Evolutionary conservation across 2,797 vertebrate species (phyloP), one percentile per base, ranked within the genome.

Genomic region (Gorsachius magnificus): DNA sequence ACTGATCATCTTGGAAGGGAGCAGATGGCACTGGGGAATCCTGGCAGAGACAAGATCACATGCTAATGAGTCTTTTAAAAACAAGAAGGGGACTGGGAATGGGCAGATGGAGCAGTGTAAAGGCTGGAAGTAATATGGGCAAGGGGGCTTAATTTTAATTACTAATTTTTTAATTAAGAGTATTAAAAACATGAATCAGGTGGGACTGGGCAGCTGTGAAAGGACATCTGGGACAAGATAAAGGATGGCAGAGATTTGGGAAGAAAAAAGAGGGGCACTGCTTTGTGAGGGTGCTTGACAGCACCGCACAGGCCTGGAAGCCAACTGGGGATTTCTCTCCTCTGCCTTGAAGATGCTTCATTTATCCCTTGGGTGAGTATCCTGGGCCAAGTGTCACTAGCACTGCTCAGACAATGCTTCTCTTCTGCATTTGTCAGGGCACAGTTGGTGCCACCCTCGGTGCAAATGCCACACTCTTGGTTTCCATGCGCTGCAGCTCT

Each of bases 81-180:
- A 69, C 54, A 76, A 84, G 87, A 80, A 71, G 33, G 51, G 66
- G 25, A 72, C 83, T 89, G 81, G 56, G 92, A 96, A 90, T 76
- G 66, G 95, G 88, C 95, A 96, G 95, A 97, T 96, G 95, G 95
- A 95, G 45, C 36, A 58, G 43, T 92, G 77, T 89, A 87, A 93
- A 94, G 51, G 25, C 70, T 95, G 51, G 29, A 58, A 94, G 65
- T 83, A 91, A 91, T 76, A 90, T 48, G 80, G 70, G 45, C 35
- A 96, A 89, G 26, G 45, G 22, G 35, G 43, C 83, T 97, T 93
- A 54, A 96, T 97, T 96, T 96, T 94, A 96, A 95, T 97, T 89
- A 94, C 88, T 94, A 58, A 76, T 95, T 93, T 96, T 94, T 96
- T 96, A 89, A 94, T 92, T 94, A 51, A 84, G 51, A 66, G 74